Evolutionary conservation across 2,113 vertebrate genomes (phyloP), one percentile per base, ranked within the genome.

Genomic region (Oncorhynchus nerka): DNA sequence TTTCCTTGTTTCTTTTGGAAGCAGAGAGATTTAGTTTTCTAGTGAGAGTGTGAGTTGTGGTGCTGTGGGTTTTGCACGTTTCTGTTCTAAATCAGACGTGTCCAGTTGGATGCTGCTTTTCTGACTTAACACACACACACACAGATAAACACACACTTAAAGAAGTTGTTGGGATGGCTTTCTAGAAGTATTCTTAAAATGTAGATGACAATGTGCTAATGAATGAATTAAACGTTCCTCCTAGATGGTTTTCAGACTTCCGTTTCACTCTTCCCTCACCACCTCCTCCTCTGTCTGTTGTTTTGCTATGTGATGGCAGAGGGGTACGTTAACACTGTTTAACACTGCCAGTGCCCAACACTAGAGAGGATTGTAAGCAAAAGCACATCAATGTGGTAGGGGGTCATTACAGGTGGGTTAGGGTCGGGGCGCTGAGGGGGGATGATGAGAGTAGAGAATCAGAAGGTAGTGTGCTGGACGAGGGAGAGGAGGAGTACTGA

Each of bases 41-140:
- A 90, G 89, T 87, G 84, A 83, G 79, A 62, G 88, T 79, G 86
- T 71, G 81, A 32, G 79, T 15, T 88, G 86, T 90, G 87, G 85
- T 93, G 89, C 85, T 86, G 87, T 93, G 90, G 85, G 90, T 84
- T 91, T 92, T 92, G 88, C 88, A 92, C 87, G 87, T 91, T 89
- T 79, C 82, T 89, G 89, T 89, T 86, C 79, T 74, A 79, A 68
- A 86, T 90, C 70, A 84, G 88, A 89, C 69, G 76, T 78, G 82
- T 77, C 80, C 81, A 82, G 81, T 78, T 75, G 86, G 82, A 85
- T 48, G 83, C 82, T 81, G 71, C 78, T 87, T 89, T 87, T 84
- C 57, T 51, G 32, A 70, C 78, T 13, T 67, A 77, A 79, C 57
- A 64, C 61, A 83, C 70, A 71, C 80, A 84, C 64, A 34, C 76